Percentiles rank a stretch among this genome's conserved stretches.
Conservation (phyloP, 2,113 vertebrate species). For the Arothron firmamentum region DNA sequence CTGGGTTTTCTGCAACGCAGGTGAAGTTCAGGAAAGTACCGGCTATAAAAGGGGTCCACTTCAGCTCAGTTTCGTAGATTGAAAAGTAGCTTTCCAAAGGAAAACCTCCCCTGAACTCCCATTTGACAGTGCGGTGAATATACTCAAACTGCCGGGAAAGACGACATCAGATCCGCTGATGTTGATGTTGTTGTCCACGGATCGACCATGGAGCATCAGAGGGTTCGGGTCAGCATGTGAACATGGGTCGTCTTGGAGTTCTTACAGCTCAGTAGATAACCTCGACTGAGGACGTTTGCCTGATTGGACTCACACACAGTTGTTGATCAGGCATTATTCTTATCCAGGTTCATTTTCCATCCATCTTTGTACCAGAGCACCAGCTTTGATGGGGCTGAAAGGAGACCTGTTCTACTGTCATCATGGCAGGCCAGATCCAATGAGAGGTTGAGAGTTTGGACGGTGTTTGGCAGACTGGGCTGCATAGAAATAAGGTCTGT, state of each 20-base stretch:
- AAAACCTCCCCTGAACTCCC: constrained; percentile 43
- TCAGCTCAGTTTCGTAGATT: constrained; percentile 21
- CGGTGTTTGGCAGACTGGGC: constrained; percentile 6
- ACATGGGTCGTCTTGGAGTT: not conserved
- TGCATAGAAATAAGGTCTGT: constrained; percentile 48
- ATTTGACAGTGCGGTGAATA: constrained; percentile 49
- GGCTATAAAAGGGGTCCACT: constrained; percentile 39
- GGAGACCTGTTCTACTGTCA: not conserved
- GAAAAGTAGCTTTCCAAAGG: constrained; percentile 29
- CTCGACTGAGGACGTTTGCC: constrained; percentile 28
- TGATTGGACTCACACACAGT: too few species aligned
- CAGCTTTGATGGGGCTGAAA: not conserved
- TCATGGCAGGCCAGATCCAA: constrained; percentile 43
- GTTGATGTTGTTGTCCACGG: constrained; percentile 41
- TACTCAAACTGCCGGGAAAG: constrained; percentile 16
- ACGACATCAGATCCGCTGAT: constrained; percentile 37
- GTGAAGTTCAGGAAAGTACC: constrained; percentile 49
- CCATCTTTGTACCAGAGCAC: constrained; percentile 49
- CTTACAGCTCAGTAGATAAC: constrained; percentile 46
- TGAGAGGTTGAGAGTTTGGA: constrained; percentile 26
- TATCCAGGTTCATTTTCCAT: constrained; percentile 16
- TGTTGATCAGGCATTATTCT: constrained; percentile 25
- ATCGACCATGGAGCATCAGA: constrained; percentile 23
- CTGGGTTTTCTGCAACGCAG: constrained; percentile 49
- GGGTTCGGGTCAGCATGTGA: not conserved